Evolutionary conservation across 2,797 vertebrate species (phyloP), one percentile per base, ranked within the genome.

Genomic region (Eleutherodactylus coqui): DNA sequence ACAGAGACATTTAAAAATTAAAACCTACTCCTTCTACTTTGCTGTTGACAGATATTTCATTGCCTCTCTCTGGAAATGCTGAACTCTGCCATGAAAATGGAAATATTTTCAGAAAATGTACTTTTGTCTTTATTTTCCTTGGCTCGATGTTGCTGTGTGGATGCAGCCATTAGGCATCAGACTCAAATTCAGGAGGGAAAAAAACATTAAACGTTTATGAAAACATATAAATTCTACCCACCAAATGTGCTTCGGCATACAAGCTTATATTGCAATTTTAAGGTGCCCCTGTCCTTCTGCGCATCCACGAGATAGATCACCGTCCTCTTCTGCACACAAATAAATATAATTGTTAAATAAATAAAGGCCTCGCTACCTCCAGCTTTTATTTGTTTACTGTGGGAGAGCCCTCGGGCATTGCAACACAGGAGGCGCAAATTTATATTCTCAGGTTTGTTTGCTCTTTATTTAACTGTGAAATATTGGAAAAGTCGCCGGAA

Each of bases 121-220:
- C 70, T 87, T 87, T 84, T 80, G 82, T 87, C 86, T 84, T 84
- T 87, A 84, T 87, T 87, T 87, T 87, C 69, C 77, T 87, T 87
- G 86, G 86, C 86, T 84, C 34, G 77, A 73, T 84, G 86, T 84
- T 84, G 81, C 86, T 76, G 76, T 76, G 69, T 73, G 75, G 67
- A 84, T 87, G 86, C 78, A 84, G 77, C 76, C 77, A 79, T 87
- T 87, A 84, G 55, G 81, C 81, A 83, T 87, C 60, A 84, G 77
- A 64, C 82, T 84, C 34, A 84, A 75, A 84, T 87, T 87, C 82
- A 87, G 55, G 67, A 87, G 86, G 86, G 86, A 81, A 81, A 80
- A 81, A 79, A 87, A 67, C 82, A 84, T 84, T 87, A 87, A 87
- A 87, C 49, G 82, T 87, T 87, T 87, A 87, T 87, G 86, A 87